phyloP scores from a whole-genome alignment of 2,888 invertebrate genomes.

The Hoplodrina blanda region DNA sequence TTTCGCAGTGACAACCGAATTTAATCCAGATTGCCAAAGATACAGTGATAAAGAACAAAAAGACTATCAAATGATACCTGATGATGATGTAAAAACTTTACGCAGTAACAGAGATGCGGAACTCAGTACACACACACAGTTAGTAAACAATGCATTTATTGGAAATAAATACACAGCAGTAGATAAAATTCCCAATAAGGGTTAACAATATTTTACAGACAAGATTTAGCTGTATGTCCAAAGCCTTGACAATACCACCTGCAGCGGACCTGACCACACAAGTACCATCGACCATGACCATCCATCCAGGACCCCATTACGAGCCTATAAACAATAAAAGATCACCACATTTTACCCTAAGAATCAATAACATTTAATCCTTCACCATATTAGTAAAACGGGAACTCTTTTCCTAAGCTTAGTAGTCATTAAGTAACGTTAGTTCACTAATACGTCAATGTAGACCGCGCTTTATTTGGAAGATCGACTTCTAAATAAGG shows the following conservation, averaged over 20 bases:
- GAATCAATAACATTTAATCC: conserved; percentile 56
- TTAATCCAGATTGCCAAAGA: too few species aligned
- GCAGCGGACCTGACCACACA: conserved; percentile 3
- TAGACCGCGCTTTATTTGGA: conserved; percentile 67
- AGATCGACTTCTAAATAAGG: conserved; percentile 44
- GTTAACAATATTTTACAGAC: background rate
- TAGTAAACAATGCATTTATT: background rate
- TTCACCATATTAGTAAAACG: conserved; percentile 51
- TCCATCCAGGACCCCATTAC: conserved; percentile 19
- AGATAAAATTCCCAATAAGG: background rate
- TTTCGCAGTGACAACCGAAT: too few species aligned
- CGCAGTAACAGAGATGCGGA: background rate
- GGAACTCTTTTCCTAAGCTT: conserved; percentile 63
- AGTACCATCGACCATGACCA: conserved; percentile 4
- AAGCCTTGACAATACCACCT: conserved; percentile 28
- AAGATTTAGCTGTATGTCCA: background rate
- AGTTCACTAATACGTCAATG: conserved; percentile 69
- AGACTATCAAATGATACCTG: background rate
- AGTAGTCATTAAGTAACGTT: conserved; percentile 77
- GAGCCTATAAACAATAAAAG: conserved; percentile 48
- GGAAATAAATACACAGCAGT: background rate
- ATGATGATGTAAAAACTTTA: background rate
- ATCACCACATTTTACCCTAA: conserved; percentile 38
- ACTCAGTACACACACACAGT: background rate
- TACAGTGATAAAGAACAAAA: too few species aligned